Base-by-base conservation (phyloP, 1,140 invertebrate species). In the Acyrthosiphon pisum region DNA sequence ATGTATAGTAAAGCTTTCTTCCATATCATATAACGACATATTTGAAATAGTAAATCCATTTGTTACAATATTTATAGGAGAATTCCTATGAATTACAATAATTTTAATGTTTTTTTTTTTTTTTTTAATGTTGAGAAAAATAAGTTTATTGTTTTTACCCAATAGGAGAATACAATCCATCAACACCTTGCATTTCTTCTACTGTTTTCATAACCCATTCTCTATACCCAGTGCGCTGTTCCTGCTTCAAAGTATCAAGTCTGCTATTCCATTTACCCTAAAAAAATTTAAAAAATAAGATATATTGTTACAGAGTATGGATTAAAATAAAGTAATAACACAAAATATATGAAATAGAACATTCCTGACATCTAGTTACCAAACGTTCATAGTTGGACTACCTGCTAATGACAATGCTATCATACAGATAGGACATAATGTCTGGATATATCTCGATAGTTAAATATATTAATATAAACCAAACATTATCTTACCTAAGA, bases 1-100 rank as follows among this genome's bases (percentile, higher is more conserved):
- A 96, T 99, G 98, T 94, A 99, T 99, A 30, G 98, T 99, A 95
- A 99, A 99, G 95, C 98, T 99, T 96, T 99, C 98, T 95, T 99
- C 98, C 94, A 98, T 60, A 44, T 94, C 94, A 81, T 91, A 87
- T 60, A 93, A 87, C 0, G 88, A 68, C 44, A 68, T 81, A 46
- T 94, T 92, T 6, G 88, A 93, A 90, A 94, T 84, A 53, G 30
- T 94, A 86, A 93, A 89, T 48, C 53, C 76, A 81, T 91, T 88
- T 93, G 37, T n/a, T 30, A 44, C 37, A 44, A 46, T 20, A 88
- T 68, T 93, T 68, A 93, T 88, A 93, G 94, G 94, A 56, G 94
- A 94, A 94, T 93, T 94, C 23, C 94, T 94, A 81, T 22, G n/a
- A n/a, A 90, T 90, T 68, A 60, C 37, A 44, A 41, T 0, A 6